Evolutionary conservation across 2,113 vertebrate species (phyloP).

Genomic region (Octodon degus): DNA sequence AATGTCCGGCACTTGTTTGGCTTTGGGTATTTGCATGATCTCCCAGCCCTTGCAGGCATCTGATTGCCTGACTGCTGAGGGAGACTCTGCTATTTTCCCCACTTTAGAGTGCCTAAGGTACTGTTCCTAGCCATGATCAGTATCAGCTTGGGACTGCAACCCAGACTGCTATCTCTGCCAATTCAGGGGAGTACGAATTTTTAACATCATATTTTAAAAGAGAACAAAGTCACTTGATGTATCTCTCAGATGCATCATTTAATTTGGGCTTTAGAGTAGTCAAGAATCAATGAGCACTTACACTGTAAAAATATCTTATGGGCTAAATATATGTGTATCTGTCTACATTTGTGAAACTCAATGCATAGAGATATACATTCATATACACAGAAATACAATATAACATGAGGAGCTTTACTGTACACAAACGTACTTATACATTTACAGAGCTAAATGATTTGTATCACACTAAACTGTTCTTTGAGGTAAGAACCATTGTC

Average conservation of each 20-base stretch:
- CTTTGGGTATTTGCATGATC: background rate
- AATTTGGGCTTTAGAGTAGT: background rate
- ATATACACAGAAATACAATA: background rate
- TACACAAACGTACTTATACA: background rate
- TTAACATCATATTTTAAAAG: constrained; percentile 6
- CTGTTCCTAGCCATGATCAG: background rate
- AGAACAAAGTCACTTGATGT: background rate
- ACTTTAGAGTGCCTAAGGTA: background rate
- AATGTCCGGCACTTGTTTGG: background rate
- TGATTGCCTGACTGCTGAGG: background rate
- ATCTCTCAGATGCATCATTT: background rate
- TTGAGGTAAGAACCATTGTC: background rate
- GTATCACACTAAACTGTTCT: background rate
- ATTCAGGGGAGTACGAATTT: background rate
- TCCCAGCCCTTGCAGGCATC: background rate
- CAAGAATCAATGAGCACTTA: background rate
- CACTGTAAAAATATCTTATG: background rate
- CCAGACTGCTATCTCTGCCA: background rate
- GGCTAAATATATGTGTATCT: background rate
- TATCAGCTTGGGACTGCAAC: background rate
- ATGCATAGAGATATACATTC: background rate
- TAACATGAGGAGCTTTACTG: background rate
- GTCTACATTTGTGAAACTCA: background rate
- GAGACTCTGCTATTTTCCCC: background rate
- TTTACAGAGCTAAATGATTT: background rate